Conservation (phyloP, 2,113 vertebrate species). For the Eublepharis macularius region DNA sequence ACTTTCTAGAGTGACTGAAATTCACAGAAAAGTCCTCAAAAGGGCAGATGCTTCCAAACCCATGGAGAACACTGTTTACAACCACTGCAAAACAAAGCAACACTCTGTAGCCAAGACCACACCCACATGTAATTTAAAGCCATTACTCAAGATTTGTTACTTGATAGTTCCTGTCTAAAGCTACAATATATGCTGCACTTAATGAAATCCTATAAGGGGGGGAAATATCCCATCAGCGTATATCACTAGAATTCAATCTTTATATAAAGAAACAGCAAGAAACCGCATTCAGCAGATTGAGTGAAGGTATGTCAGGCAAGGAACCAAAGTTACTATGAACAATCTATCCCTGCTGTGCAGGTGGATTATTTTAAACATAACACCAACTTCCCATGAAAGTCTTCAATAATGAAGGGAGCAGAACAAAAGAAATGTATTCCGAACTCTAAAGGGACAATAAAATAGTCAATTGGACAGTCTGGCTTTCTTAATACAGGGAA, state of each 20-base stretch:
- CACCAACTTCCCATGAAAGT: constrained; percentile 62
- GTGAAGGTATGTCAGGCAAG: constrained; percentile 76
- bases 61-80: constrained; percentile 80
- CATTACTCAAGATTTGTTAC: constrained; percentile 80
- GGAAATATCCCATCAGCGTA: constrained; percentile 23
- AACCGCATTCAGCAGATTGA: constrained; percentile 71
- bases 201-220: constrained; percentile 63
- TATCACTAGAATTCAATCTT: neutral
- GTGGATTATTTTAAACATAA: constrained; percentile 77
- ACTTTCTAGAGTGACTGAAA: constrained; percentile 78
- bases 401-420: constrained; percentile 62
- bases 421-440: constrained; percentile 61
- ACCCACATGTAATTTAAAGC: constrained; percentile 78
- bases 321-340: constrained; percentile 90
- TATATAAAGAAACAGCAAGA: constrained; percentile 47
- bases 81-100: constrained; percentile 64
- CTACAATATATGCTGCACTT: constrained; percentile 83
- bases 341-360: constrained; percentile 96
- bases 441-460: constrained; percentile 62
- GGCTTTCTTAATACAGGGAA: constrained; percentile 72
- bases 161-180: constrained; percentile 77
- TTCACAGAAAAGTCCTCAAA: constrained; percentile 73
- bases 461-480: constrained; percentile 63
- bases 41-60: constrained; percentile 82
- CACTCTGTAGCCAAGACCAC: constrained; percentile 74